A percentile compares a stretch with the other conserved stretches of the same genome.
These are phyloP conservation scores for Prosapia bicincta DNA, from an alignment of 2,888 invertebrate genomes.

Conservation along the genomic window DNA sequence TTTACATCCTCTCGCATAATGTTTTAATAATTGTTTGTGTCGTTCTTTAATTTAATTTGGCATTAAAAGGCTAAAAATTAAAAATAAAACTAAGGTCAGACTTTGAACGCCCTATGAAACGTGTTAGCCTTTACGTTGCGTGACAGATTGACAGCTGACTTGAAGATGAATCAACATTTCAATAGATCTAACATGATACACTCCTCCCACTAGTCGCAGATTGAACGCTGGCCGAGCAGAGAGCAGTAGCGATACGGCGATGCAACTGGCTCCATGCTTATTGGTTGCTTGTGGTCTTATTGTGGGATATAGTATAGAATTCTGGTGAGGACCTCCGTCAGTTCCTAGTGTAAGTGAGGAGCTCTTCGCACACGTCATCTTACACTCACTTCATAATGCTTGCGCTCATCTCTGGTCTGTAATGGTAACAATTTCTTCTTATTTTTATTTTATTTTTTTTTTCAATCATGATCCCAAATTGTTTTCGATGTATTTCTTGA, in stretches of 20 bases:
- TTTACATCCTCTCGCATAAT: too few relatives aligned
- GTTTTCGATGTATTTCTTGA: neutral
- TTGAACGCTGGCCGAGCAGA: neutral
- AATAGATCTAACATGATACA: neutral
- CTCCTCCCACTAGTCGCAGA: neutral
- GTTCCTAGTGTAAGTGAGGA: neutral
- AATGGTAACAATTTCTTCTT: too few relatives aligned
- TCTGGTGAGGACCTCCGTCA: neutral
- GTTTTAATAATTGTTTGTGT: too few relatives aligned
- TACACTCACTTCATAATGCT: too few relatives aligned
- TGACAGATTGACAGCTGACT: too few relatives aligned
- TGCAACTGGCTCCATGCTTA: neutral
- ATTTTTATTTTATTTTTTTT: neutral
- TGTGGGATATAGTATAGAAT: neutral
- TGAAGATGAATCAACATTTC: neutral
- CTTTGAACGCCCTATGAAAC: too few relatives aligned
- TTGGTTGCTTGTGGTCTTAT: neutral
- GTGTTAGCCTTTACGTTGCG: too few relatives aligned
- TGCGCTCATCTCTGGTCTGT: too few relatives aligned
- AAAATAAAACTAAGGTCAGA: too few relatives aligned
- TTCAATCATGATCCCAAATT: neutral
- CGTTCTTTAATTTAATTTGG: too few relatives aligned
- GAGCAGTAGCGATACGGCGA: too few relatives aligned
- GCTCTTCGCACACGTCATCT: neutral
- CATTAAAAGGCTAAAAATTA: too few relatives aligned